Percentiles rank a stretch among this genome's conserved stretches.
These are phyloP conservation scores for Metalampra italica DNA, from an alignment of 2,888 invertebrate species.

Conservation along the genomic window DNA sequence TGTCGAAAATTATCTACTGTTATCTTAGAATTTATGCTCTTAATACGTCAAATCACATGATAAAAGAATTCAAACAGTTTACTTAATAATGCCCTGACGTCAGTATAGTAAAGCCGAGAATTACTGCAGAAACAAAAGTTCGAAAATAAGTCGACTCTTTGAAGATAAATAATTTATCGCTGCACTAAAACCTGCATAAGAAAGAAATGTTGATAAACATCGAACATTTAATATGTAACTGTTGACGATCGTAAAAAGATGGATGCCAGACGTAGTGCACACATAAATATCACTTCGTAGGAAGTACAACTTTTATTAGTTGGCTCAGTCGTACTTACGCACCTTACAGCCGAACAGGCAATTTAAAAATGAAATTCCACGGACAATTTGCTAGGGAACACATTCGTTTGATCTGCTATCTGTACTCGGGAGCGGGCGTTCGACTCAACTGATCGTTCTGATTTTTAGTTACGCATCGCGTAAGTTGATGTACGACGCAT, in stretches of 20 bases:
- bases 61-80: constrained; percentile 41
- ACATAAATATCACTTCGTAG: constrained; percentile 69
- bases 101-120: constrained; percentile 40
- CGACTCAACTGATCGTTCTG: constrained; percentile 46
- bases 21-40: constrained; percentile 41
- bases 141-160: constrained; percentile 70
- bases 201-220: constrained; percentile 79
- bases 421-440: constrained; percentile 33
- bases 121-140: constrained; percentile 68
- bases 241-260: constrained; percentile 74
- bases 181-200: constrained; percentile 75
- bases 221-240: constrained; percentile 78
- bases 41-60: constrained; percentile 39
- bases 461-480: constrained; percentile 65
- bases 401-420: constrained; percentile 57
- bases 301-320: constrained; percentile 64
- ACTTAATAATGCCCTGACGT: constrained; percentile 59
- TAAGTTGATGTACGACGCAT: constrained; percentile 57
- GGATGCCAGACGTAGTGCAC: constrained; percentile 66
- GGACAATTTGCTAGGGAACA: constrained; percentile 56
- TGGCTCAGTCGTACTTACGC: constrained; percentile 44
- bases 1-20: constrained; percentile 51
- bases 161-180: constrained; percentile 76
- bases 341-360: constrained; percentile 34
- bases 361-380: constrained; percentile 63